Percentiles rank a stretch among this genome's conserved stretches.
Evolutionary conservation across 2,113 vertebrate species (phyloP).

Genomic region (Cinclus mexicanus): DNA sequence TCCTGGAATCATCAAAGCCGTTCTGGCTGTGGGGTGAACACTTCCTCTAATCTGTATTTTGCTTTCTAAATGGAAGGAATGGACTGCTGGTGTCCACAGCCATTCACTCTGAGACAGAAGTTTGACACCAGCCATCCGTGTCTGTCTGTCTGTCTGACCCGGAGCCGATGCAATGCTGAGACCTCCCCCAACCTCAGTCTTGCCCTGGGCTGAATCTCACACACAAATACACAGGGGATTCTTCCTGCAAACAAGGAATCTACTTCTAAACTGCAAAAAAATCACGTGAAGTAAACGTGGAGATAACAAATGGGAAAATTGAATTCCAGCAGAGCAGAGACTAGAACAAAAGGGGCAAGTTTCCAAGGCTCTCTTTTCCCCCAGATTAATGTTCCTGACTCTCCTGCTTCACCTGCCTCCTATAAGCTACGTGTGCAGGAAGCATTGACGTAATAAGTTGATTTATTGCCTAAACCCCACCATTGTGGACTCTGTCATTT

Average conservation of each 20-base stretch:
- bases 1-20: not conserved
- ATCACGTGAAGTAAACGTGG: accelerated
- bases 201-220: not conserved
- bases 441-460: not conserved
- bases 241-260: not conserved
- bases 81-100: not conserved
- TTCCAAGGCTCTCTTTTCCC: slow-evolving; percentile 19
- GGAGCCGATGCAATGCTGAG: accelerated
- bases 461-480: not conserved
- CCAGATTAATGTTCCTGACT: not conserved
- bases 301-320: not conserved
- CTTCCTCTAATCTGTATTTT: not conserved
- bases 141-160: accelerated
- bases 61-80: not conserved
- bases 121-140: not conserved
- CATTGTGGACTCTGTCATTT: not conserved
- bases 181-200: not conserved
- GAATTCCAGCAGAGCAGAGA: not conserved
- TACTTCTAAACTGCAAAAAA: not conserved
- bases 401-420: not conserved
- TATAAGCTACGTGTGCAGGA: not conserved
- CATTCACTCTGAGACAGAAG: not conserved
- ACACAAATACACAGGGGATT: not conserved
- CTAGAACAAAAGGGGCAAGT: not conserved
- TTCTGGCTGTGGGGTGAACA: not conserved